Base-by-base conservation (phyloP, 2,797 vertebrate genomes). In the Rhinoraja longicauda region DNA sequence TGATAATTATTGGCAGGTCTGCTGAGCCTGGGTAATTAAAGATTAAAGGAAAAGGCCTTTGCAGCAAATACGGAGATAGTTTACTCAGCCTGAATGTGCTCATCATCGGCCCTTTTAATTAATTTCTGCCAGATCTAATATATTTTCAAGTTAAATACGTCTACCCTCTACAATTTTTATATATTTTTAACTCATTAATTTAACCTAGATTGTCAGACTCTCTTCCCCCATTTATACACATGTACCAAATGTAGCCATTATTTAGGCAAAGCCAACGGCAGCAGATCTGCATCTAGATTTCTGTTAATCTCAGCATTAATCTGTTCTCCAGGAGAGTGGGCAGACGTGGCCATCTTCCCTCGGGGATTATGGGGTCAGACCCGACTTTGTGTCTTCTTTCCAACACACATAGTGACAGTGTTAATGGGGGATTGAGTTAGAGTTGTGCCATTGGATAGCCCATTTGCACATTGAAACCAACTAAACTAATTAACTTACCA, bases 11-110 rank as follows among this genome's bases (percentile, higher is more conserved):
- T 53, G 17, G 90, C 21, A 91, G 70, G 70, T 91, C 32, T 26
- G 90, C 10, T 70, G 36, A 91, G 90, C 90, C 67, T 67, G 26
- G 29, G 90, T 91, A 73, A 91, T 91, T 91, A 91, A 91, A 91
- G 90, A 91, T 91, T 91, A 91, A 91, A 91, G 67, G 39, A 73
- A 91, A 91, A 72, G 67, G 73, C 88, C 88, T 90, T 90, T 72
- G 62, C 88, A 70, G 64, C 62, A 90, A 90, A 90, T 90, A 72
- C 67, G 1, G 73, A 29, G 86, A 39, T 86, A 90, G 67, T 39
- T 88, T 88, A 67, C 59, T 88, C 84, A 67, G 84, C 15, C 45
- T 53, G 32, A 91, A 45, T 73, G 90, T 36, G 70, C 39, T 73
- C 73, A 91, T 53, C 26, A 91, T 53, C n/a, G 9, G 70, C 90